A percentile compares a stretch with the other conserved stretches of the same genome.
Conservation (phyloP, 1,140 invertebrate species). For the Bradynema listronoti region DNA sequence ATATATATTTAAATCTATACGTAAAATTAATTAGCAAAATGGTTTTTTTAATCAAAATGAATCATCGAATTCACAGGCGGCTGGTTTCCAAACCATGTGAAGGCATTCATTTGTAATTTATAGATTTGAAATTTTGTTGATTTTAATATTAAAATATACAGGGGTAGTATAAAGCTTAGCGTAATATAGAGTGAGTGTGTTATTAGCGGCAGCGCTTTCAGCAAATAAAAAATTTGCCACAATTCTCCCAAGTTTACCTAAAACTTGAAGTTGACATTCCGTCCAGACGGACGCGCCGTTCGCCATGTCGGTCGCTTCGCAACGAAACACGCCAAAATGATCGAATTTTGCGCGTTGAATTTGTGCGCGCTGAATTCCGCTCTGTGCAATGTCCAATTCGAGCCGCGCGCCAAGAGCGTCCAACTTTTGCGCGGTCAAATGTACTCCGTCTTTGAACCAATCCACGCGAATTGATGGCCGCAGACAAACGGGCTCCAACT, state of each 20-base stretch:
- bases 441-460: constrained; percentile 31
- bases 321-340: constrained; percentile 45
- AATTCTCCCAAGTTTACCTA: constrained; percentile 16
- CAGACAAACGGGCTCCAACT: constrained; percentile 25
- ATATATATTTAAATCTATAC: too few species aligned
- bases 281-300: constrained; percentile 34
- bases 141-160: too few species aligned
- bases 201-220: too few species aligned
- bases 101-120: too few species aligned
- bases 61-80: too few species aligned
- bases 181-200: too few species aligned
- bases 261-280: constrained; percentile 30
- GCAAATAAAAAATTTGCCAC: background rate
- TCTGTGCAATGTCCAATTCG: constrained; percentile 64
- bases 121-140: too few species aligned
- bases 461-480: constrained; percentile 9
- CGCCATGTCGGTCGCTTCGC: constrained; percentile 33
- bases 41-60: too few species aligned
- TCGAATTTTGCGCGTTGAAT: constrained; percentile 43
- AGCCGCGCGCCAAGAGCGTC: constrained; percentile 1
- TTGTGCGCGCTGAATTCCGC: constrained; percentile 46
- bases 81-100: too few species aligned
- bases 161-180: too few species aligned
- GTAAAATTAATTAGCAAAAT: too few species aligned
- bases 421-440: constrained; percentile 19